Evolutionary conservation across 2,113 vertebrate species (phyloP), one percentile per base, ranked within the genome.

Genomic region (Aegotheles bennettii): DNA sequence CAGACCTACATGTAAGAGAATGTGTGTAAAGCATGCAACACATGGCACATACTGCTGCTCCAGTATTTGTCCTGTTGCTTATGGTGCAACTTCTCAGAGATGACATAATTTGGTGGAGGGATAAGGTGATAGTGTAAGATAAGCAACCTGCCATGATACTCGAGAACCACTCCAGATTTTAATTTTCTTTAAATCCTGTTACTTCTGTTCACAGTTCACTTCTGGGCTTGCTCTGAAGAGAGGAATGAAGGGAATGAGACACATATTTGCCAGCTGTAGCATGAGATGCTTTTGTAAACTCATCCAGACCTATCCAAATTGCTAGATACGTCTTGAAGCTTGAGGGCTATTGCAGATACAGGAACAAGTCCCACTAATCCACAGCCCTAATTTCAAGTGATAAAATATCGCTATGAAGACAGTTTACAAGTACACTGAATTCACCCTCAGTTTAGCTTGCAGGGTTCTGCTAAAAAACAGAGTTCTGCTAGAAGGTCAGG

Each of bases 11-110:
- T 3, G 6, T 36, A 54, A 60, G 14, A 28, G 48, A 84, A 78
- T 16, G 23, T 10, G 1, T 40, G 10, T 59, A 88, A 80, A 91
- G 38, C 11, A 19, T 7, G 16, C 7, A 25, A 54, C 21, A 25
- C 0, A 0, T 8, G 13, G 31, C 35, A 54, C 0, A 0, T 14
- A 13, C 19, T 91, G 35, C 25, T 67, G 43, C 15, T 78, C 9
- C 33, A 35, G 16, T 26, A 11, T 60, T 85, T 88, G 14, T 53
- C 68, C 8, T 56, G 12, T 51, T 59, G 21, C 13, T 89, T 71
- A 65, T 90, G 40, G 9, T 28, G 13, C 24, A 40, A 59, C 3
- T 59, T 65, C 31, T 81, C 50, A 29, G 61, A 1, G 2, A 18
- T 13, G 69, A 53, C 18, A 56, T 25, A 80, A 79, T 29, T 68